Evolutionary conservation across 2,113 vertebrate species (phyloP), one percentile per base, ranked within the genome.

Genomic region (Etia nguti): DNA sequence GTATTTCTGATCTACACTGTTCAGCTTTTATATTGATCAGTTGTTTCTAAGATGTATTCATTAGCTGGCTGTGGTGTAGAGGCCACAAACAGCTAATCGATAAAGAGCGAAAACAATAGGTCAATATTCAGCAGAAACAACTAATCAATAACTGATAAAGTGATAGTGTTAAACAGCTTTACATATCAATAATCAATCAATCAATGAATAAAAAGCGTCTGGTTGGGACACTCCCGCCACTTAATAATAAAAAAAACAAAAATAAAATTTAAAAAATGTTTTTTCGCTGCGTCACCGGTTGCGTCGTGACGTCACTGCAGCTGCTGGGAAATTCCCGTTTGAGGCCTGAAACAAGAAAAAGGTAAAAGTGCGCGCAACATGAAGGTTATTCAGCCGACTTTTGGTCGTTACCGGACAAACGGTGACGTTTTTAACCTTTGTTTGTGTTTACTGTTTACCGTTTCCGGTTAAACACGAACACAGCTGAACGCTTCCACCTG

Each of bases 301-400:
- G 4, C 43, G 36, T 41, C 7, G 4, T 79, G 70, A 92, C 94
- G 93, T 94, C 91, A 92, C 20, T 24, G 54, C 4, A 10, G 20
- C 75, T 48, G 36, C 12, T 36, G 86, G 93, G 93, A 87, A 94
- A 86, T 81, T 88, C 88, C 94, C 92, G 18, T n/a, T 26, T n/a
- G 15, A 41, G 87, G 84, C 82, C 82, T 86, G 16, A 86, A 70
- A 80, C 68, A 43, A 31, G 15, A 77, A 6, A 86, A 84, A 52
- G 8, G n/a, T 38, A 18, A 15, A 38, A 50, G n/a, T 41, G 41
- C 15, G 41, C 38, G 46, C 7, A 84, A 50, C 15, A 7, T 15
- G 18, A 26, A 43, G 52, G 16, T 38, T 75, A 79, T 20, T 10
- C 57, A 3, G 24, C 57, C 22, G 4, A 8, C 6, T 43, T 31